Evolutionary conservation across 2,888 invertebrate species (phyloP).

Genomic region (Micropterix aruncella): DNA sequence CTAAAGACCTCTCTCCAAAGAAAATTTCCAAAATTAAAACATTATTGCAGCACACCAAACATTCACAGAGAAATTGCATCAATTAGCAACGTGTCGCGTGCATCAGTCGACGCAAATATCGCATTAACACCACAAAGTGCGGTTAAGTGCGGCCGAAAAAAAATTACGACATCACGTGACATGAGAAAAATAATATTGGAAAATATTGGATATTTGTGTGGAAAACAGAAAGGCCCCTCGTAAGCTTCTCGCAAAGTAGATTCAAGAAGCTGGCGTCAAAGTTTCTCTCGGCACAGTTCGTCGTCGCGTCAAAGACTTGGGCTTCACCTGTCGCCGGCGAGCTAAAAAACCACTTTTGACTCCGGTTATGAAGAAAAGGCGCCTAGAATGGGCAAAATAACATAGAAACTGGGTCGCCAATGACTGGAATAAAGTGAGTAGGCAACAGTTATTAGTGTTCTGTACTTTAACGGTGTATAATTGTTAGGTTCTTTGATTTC

Average conservation of each 20-base stretch:
- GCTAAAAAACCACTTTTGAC: neutral
- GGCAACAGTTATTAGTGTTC: no score
- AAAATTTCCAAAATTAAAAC: slow-evolving; percentile 1
- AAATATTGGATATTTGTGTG: neutral
- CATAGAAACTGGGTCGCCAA: neutral
- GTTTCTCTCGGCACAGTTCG: neutral
- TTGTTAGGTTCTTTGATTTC: neutral
- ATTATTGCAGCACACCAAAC: neutral
- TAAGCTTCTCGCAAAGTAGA: neutral
- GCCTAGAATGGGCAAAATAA: neutral
- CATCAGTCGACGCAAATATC: neutral
- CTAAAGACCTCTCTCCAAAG: no score
- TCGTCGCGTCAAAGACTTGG: neutral
- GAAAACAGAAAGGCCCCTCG: no score
- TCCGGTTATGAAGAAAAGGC: neutral
- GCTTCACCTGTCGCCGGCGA: neutral
- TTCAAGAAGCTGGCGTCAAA: neutral
- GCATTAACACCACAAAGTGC: no score
- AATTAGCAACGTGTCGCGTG: neutral
- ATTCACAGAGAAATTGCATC: slow-evolving; percentile 1
- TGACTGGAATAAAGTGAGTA: neutral
- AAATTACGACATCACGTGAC: no score
- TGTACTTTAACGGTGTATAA: neutral
- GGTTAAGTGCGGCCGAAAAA: no score
- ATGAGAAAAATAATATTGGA: neutral